Evolutionary conservation across 2,888 invertebrate species (phyloP), one percentile per base, ranked within the genome.

Genomic region (Scelioninae gen. 2): DNA sequence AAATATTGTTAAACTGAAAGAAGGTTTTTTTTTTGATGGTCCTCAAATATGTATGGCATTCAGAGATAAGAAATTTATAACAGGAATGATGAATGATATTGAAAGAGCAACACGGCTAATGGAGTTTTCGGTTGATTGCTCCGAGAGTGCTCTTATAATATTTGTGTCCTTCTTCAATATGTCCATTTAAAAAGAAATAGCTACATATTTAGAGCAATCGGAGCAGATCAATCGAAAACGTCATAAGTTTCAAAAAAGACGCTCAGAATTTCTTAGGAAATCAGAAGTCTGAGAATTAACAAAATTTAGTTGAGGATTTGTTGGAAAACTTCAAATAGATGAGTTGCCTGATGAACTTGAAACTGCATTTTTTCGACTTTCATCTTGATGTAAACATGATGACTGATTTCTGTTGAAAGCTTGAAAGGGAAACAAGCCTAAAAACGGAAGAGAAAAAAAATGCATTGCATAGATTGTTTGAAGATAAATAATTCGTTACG

Each of bases 41-140:
- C 41, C 39, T 22, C 41, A 50, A 50, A 61, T 50, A 11, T 18
- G 61, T 11, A 11, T n/a, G 2, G 33, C 33, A 33, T 33, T 33
- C 33, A 10, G 33, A 33, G 33, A 33, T 1, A 2, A n/a, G 2
- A 41, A 18, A 9, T 63, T 39, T 31, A 39, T 43, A 2, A 43
- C 31, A 18, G 35, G 28, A 45, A n/a, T n/a, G n/a, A 37, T 48
- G 53, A 57, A 46, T 2, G 22, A 48, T 33, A 35, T 39, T 45
- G 63, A 55, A 53, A 58, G 39, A 46, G 48, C 41, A 15, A 48
- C 37, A 10, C 50, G 72, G 50, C 71, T 53, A 41, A 64, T 45
- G 53, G n/a, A n/a, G n/a, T n/a, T n/a, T n/a, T n/a, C n/a, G n/a
- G n/a, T n/a, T n/a, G n/a, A n/a, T n/a, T n/a, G n/a, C n/a, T n/a